These are phyloP conservation scores for Microctonus hyperodae DNA, from an alignment of 2,888 invertebrate genomes.

Conservation along the genomic window DNA sequence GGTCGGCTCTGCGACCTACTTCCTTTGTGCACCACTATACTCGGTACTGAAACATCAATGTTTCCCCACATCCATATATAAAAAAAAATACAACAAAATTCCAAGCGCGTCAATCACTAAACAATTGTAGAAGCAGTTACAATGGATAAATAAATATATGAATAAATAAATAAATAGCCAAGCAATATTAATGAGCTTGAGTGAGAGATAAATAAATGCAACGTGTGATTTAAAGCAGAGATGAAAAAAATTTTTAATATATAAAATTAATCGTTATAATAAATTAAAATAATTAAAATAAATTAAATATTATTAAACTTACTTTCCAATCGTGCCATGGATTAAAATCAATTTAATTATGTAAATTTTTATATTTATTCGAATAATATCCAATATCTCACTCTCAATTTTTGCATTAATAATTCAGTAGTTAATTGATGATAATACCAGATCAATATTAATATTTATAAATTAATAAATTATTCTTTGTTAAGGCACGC, in stretches of 20 bases:
- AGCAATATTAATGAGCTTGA: too few species aligned
- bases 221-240: too few species aligned
- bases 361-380: conserved; percentile 32
- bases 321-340: conserved; percentile 60
- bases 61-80: neutral
- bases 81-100: neutral
- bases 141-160: too few species aligned
- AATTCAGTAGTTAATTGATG: neutral
- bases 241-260: too few species aligned
- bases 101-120: neutral
- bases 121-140: neutral
- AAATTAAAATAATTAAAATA: too few species aligned
- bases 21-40: conserved; percentile 61
- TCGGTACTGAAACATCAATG: conserved; percentile 56
- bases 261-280: too few species aligned
- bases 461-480: conserved; percentile 32
- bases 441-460: too few species aligned
- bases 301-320: conserved; percentile 41
- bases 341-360: conserved; percentile 44
- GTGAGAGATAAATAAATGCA: too few species aligned
- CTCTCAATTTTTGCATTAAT: conserved; percentile 10
- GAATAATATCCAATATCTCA: conserved; percentile 25
- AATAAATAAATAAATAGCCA: neutral
- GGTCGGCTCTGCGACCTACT: conserved; percentile 55
- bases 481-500: conserved; percentile 28